Base-by-base conservation (phyloP, 2,113 vertebrate genomes). In the Chaetodon trifascialis region DNA sequence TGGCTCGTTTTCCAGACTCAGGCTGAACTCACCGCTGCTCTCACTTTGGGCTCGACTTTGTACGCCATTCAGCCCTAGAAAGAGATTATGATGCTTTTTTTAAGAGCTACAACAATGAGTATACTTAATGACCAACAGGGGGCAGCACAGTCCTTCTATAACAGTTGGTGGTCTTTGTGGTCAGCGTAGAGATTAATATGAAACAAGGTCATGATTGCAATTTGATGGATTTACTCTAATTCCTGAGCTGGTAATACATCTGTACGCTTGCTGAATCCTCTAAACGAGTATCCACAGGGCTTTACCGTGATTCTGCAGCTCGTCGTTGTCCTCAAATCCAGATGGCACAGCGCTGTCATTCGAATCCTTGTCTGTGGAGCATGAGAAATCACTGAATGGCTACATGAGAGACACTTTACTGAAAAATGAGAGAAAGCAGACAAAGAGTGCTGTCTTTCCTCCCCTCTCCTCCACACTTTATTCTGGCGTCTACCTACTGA, bases 11-110 rank as follows among this genome's bases (percentile, higher is more conserved):
- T 98, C 97, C 30, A 96, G 94, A 25, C 95, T 97, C 82, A 97
- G 93, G 49, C 94, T 97, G 86, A 97, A 97, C 79, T 98, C 97
- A 40, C 97, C 96, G 2, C 97, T 98, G 95, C 97, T 98, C 89
- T 98, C 97, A 76, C 97, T 99, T n/a, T 97, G 97, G 2, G 97
- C 96, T 75, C 97, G 95, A 89, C 96, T 97, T 65, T 96, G 96
- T 4, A 95, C 88, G 38, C 95, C 95, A 90, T 90, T 94, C 85
- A 93, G 55, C 93, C 94, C 96, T 93, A 83, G 11, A 72, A 80
- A 64, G 3, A 79, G 1, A 81, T 23, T 17, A 74, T 3, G 2
- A 23, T 36, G 30, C 14, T 55, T 65, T 21, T 21, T 25, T 46
- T 21, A 51, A 72, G 30, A 68, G 46, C 40, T 54, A 19, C 21